Conservation (phyloP, 2,797 vertebrate species). For the Adrianichthys oophorus region DNA sequence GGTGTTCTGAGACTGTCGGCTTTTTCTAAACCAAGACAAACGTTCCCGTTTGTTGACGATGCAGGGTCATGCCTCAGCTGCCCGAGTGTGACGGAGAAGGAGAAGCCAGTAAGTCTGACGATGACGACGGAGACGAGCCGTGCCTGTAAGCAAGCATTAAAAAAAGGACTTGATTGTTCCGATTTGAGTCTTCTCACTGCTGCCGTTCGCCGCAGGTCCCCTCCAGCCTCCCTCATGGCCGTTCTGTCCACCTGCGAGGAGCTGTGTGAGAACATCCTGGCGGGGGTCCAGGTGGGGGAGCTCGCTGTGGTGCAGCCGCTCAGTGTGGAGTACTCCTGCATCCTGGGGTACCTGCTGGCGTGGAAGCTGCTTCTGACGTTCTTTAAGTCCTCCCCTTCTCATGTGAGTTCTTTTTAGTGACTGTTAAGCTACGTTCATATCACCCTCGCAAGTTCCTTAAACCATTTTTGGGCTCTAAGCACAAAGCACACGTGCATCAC, state of each 20-base stretch:
- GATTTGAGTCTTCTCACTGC: too few species aligned
- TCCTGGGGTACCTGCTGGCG: constrained; percentile 93
- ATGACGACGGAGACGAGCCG: constrained; percentile 90
- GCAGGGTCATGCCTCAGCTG: constrained; percentile 91
- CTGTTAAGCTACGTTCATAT: not conserved
- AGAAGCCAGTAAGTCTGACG: constrained; percentile 82
- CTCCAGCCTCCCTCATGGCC: constrained; percentile 89
- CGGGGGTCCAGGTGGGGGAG: constrained; percentile 89
- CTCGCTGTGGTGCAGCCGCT: constrained; percentile 88
- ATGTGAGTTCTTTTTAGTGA: constrained; percentile 73
- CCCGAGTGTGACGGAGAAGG: constrained; percentile 90
- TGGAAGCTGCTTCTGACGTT: constrained; percentile 95
- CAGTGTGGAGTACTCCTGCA: constrained; percentile 90
- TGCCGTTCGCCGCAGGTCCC: constrained; percentile 77
- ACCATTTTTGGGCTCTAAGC: too few species aligned
- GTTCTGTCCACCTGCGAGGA: constrained; percentile 86
- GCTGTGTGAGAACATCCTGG: constrained; percentile 87
- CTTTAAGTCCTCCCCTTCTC: constrained; percentile 93
- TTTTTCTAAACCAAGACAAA: not conserved
- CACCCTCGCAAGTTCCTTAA: too few species aligned
- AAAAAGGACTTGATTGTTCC: too few species aligned
- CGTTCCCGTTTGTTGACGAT: constrained; percentile 2
- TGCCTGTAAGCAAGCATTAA: constrained; percentile 82
- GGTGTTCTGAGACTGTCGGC: too few species aligned
- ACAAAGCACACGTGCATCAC: too few species aligned